Percentiles rank a stretch among this genome's conserved stretches.
These are phyloP conservation scores for Anarrhichthys ocellatus DNA, from an alignment of 2,113 vertebrate species.

Conservation along the genomic window DNA sequence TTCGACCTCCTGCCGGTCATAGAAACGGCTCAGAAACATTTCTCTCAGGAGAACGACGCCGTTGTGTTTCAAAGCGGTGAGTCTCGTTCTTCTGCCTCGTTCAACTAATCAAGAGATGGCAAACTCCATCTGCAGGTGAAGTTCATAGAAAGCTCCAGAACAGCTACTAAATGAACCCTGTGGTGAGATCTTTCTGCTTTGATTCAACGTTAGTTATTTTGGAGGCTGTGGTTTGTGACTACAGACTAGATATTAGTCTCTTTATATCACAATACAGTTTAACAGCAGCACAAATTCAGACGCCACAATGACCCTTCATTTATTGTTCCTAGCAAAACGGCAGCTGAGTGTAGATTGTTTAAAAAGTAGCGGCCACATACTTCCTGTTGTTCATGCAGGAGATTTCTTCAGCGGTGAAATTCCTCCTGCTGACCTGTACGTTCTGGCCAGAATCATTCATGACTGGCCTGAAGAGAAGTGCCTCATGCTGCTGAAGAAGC, in stretches of 20 bases:
- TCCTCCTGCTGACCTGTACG: constrained; percentile 78
- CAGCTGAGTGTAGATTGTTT: background rate
- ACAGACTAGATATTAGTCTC: no score
- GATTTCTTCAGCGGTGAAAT: constrained; percentile 83
- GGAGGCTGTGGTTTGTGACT: no score
- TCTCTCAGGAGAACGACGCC: constrained; percentile 62
- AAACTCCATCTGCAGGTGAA: no score
- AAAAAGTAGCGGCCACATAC: background rate
- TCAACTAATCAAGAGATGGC: background rate
- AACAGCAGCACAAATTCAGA: no score
- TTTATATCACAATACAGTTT: no score
- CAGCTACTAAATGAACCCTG: no score
- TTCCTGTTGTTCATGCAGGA: constrained; percentile 51
- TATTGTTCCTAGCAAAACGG: background rate
- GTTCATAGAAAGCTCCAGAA: no score
- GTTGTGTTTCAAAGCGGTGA: constrained; percentile 76
- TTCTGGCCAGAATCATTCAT: constrained; percentile 82
- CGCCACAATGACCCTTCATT: no score
- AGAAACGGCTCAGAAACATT: constrained; percentile 72
- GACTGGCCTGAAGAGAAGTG: constrained; percentile 84
- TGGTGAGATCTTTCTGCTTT: no score
- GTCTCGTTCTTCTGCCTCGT: background rate
- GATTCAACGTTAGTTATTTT: no score
- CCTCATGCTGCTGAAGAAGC: constrained; percentile 74
- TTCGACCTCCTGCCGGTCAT: constrained; percentile 81